phyloP scores from a whole-genome alignment of 37 sponge, comb jelly and placozoan species.

The Petrosia ficiformis region DNA sequence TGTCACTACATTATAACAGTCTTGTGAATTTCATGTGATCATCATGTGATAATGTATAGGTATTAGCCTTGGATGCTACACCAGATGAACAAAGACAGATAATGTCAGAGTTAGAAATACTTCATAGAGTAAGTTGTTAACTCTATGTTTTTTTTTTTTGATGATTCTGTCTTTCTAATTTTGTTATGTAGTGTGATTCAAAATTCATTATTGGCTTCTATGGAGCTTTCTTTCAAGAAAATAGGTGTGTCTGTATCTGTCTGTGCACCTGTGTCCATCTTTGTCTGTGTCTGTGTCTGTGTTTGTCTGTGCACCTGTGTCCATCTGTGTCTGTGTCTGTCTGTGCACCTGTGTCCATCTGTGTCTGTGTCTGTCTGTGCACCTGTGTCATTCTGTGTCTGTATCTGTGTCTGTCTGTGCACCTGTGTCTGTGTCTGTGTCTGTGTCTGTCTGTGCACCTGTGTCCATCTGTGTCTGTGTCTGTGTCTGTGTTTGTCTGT shows the following conservation, averaged over 20 bases:
- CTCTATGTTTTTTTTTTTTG: neutral
- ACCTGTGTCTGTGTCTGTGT: too few species aligned
- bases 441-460: too few species aligned
- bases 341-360: neutral
- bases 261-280: too few species aligned
- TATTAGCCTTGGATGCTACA: conserved; percentile 80
- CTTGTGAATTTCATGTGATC: neutral
- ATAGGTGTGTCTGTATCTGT: conserved; percentile 31
- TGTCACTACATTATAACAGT: neutral
- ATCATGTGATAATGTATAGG: conserved; percentile 11
- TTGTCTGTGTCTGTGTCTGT: too few species aligned
- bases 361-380: too few species aligned
- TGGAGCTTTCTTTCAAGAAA: conserved; percentile 87
- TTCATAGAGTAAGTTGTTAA: conserved; percentile 60
- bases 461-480: too few species aligned
- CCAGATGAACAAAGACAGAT: conserved; percentile 82
- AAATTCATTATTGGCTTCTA: conserved; percentile 86
- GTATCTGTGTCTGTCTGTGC: too few species aligned
- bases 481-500: too few species aligned
- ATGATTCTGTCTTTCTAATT: neutral
- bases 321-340: neutral
- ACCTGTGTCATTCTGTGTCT: too few species aligned
- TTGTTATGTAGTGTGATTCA: conserved; percentile 71
- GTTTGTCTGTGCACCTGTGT: too few species aligned
- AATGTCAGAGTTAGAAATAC: conserved; percentile 79